phyloP scores from a whole-genome alignment of 1,140 invertebrate species.

The Listronotus oregonensis region DNA sequence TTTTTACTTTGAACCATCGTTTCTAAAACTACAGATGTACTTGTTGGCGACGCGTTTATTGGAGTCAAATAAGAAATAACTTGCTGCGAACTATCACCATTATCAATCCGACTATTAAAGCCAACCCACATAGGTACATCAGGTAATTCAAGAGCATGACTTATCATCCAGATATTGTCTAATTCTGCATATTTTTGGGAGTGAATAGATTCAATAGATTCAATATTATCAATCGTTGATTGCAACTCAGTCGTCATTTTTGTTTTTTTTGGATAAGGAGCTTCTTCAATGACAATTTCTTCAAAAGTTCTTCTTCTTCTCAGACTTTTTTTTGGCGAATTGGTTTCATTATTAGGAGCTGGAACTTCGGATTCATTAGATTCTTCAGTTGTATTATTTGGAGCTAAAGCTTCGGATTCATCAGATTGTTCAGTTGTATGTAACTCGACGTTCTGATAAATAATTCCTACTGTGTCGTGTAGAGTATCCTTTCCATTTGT shows the following conservation, averaged over 20 bases:
- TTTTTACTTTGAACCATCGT: slow-evolving; percentile 49
- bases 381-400: neutral
- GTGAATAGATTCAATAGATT: slow-evolving; percentile 8
- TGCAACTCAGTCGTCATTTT: slow-evolving; percentile 13
- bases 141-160: slow-evolving; percentile 34
- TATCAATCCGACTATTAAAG: slow-evolving; percentile 39
- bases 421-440: neutral
- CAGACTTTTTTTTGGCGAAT: slow-evolving; percentile 15
- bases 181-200: slow-evolving; percentile 14
- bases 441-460: slow-evolving; percentile 41
- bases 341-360: slow-evolving; percentile 8
- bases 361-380: slow-evolving; percentile 8
- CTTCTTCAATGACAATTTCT: no score
- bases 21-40: slow-evolving; percentile 47
- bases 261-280: no score
- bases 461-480: slow-evolving; percentile 60
- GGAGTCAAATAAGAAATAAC: slow-evolving; percentile 44
- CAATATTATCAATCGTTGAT: slow-evolving; percentile 8
- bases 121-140: slow-evolving; percentile 46
- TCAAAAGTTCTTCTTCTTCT: no score
- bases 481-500: slow-evolving; percentile 55
- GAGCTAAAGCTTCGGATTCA: neutral
- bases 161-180: slow-evolving; percentile 37
- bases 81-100: slow-evolving; percentile 38
- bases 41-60: slow-evolving; percentile 53